These are phyloP conservation scores for Drosophila robusta DNA, from an alignment of 2,888 invertebrate genomes.

Conservation along the genomic window DNA sequence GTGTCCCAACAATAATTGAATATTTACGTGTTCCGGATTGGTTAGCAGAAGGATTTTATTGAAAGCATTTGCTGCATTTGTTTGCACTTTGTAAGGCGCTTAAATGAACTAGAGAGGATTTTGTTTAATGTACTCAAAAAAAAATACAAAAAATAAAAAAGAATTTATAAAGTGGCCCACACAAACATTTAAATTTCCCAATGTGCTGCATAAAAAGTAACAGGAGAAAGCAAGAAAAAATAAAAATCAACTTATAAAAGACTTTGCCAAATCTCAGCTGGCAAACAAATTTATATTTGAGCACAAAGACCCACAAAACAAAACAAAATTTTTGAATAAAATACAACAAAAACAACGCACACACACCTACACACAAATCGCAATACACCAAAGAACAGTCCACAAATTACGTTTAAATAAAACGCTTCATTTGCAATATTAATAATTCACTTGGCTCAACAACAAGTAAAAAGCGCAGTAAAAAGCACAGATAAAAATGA, in stretches of 20 bases:
- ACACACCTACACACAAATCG: neutral
- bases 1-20: slow-evolving; percentile 49
- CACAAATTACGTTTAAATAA: slow-evolving; percentile 45
- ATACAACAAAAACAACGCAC: neutral
- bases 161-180: neutral
- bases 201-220: neutral
- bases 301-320: slow-evolving; percentile 10
- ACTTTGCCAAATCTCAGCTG: slow-evolving; percentile 2
- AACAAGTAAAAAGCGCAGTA: neutral
- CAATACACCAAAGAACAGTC: neutral
- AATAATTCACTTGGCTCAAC: slow-evolving; percentile 56
- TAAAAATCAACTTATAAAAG: neutral
- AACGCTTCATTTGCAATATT: slow-evolving; percentile 62
- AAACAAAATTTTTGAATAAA: slow-evolving; percentile 16
- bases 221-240: neutral
- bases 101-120: slow-evolving; percentile 20
- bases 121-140: slow-evolving; percentile 9
- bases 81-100: slow-evolving; percentile 35
- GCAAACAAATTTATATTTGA: slow-evolving; percentile 7
- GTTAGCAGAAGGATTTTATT: slow-evolving; percentile 11
- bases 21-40: slow-evolving; percentile 47
- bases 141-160: neutral
- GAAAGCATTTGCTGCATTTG: slow-evolving; percentile 29
- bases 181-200: neutral
- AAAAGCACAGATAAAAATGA: slow-evolving; percentile 2